Conservation (phyloP, 2,113 vertebrate species). For the Cinclus cinclus region DNA sequence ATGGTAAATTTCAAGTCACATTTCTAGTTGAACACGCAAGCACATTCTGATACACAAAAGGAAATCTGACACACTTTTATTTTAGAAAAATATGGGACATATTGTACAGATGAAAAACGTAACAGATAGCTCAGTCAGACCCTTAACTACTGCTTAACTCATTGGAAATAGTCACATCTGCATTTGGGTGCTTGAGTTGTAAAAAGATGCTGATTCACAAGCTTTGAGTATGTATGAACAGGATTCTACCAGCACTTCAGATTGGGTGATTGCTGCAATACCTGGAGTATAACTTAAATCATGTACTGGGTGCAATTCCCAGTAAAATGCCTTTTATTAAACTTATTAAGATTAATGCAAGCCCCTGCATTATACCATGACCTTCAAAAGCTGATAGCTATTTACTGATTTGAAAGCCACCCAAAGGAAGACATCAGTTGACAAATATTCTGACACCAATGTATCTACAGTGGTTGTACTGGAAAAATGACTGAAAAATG, state of each 20-base stretch:
- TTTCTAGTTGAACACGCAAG: neutral
- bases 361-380: neutral
- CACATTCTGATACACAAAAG: neutral
- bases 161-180: neutral
- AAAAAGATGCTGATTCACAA: neutral
- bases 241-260: neutral
- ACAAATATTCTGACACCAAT: neutral
- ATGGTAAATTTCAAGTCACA: neutral
- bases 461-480: neutral
- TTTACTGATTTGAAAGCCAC: conserved; percentile 3
- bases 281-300: neutral
- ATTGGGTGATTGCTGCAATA: neutral
- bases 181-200: rapidly evolving
- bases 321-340: neutral
- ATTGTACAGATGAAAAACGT: neutral
- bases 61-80: neutral
- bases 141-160: neutral
- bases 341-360: neutral
- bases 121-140: neutral
- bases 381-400: conserved; percentile 7
- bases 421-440: neutral
- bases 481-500: neutral
- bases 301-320: neutral
- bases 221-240: neutral
- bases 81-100: neutral